Conservation (phyloP, 2,113 vertebrate species). For the Callopanchax toddi region DNA sequence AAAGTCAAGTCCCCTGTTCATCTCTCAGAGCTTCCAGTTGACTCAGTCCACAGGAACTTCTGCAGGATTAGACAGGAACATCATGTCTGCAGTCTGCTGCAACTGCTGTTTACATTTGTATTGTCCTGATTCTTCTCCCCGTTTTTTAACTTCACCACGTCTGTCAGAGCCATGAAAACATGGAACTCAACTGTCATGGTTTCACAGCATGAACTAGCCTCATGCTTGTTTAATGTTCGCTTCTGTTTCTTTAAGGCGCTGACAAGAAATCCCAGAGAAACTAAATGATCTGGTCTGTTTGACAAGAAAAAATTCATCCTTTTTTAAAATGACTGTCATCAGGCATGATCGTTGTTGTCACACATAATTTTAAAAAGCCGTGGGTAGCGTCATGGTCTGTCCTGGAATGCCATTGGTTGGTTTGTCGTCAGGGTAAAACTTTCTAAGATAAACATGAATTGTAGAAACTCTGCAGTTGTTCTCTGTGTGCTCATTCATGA, state of each 20-base stretch:
- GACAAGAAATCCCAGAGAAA: not conserved
- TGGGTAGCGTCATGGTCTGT: not conserved
- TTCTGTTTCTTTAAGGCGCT: not conserved
- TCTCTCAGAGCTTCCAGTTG: too few relatives aligned
- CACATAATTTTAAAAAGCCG: not conserved
- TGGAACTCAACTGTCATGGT: too few relatives aligned
- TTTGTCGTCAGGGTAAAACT: constrained; percentile 15
- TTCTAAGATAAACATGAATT: constrained; percentile 6
- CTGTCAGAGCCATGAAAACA: too few relatives aligned
- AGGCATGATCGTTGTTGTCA: not conserved
- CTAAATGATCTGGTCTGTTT: not conserved
- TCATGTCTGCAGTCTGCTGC: too few relatives aligned
- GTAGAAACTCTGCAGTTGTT: constrained; percentile 9
- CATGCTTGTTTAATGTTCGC: too few relatives aligned
- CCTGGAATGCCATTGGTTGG: constrained; percentile 1
- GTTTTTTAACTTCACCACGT: too few relatives aligned
- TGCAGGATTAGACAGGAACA: too few relatives aligned
- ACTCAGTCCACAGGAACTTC: too few relatives aligned
- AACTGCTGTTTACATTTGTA: too few relatives aligned
- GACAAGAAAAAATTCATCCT: not conserved
- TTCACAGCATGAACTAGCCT: too few relatives aligned
- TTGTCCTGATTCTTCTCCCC: too few relatives aligned
- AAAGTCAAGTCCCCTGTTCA: too few relatives aligned
- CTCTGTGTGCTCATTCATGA: constrained; percentile 21
- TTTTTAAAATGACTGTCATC: not conserved